Evolutionary conservation across 2,797 vertebrate species (phyloP).

Genomic region (Glossophaga mutica): DNA sequence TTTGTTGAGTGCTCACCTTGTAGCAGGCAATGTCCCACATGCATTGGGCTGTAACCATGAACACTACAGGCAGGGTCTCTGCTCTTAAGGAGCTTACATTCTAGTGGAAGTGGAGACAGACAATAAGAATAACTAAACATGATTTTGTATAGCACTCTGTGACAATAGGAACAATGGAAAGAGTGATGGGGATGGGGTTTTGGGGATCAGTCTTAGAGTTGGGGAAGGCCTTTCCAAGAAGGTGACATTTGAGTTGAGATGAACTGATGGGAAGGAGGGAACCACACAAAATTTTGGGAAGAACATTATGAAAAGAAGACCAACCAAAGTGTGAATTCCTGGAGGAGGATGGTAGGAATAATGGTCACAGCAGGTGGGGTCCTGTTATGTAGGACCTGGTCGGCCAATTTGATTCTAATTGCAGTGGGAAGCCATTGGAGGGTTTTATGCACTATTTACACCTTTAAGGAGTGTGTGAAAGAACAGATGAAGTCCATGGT

Average conservation of each 20-base stretch:
- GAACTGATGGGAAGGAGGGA: neutral
- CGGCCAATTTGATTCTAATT: neutral
- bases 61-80: neutral
- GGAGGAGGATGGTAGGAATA: neutral
- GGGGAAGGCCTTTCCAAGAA: neutral
- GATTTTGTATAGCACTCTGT: neutral
- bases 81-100: neutral
- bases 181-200: neutral
- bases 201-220: neutral
- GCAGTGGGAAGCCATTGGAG: neutral
- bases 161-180: neutral
- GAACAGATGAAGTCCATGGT: neutral
- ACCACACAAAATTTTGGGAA: neutral
- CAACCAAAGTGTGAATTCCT: neutral
- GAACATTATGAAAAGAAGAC: neutral
- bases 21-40: neutral
- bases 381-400: neutral
- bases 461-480: neutral
- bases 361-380: neutral
- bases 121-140: neutral
- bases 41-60: neutral
- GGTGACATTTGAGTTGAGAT: neutral
- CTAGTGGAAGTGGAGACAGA: neutral
- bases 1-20: neutral
- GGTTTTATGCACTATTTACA: neutral